Percentiles rank a stretch among this genome's conserved stretches.
phyloP scores from a whole-genome alignment of 2,888 invertebrate species.

The Ophraella communa region DNA sequence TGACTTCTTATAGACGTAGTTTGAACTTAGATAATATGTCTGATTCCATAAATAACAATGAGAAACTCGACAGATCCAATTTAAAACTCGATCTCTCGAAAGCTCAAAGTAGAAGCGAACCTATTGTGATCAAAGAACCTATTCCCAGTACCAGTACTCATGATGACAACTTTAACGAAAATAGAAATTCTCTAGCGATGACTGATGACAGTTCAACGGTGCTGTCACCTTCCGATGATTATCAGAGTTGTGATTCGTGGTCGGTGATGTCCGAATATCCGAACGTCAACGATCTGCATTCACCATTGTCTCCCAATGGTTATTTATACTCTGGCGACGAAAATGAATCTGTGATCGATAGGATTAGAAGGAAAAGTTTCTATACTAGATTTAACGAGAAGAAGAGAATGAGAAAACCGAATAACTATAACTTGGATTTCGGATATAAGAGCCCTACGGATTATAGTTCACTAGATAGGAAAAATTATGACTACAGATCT shows the following conservation, averaged over 20 bases:
- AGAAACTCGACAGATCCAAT: slow-evolving; percentile 58
- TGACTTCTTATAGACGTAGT: slow-evolving; percentile 55
- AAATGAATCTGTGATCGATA: slow-evolving; percentile 77
- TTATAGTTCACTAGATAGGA: slow-evolving; percentile 53
- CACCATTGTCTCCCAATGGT: slow-evolving; percentile 59
- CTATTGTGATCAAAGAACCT: slow-evolving; percentile 22
- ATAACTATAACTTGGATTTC: slow-evolving; percentile 60
- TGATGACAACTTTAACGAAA: slow-evolving; percentile 33
- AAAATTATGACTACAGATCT: slow-evolving; percentile 46
- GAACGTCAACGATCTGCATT: slow-evolving; percentile 44
- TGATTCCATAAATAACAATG: slow-evolving; percentile 41
- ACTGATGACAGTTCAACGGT: slow-evolving; percentile 60
- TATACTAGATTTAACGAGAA: slow-evolving; percentile 88
- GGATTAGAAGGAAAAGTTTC: slow-evolving; percentile 88
- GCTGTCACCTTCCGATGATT: slow-evolving; percentile 69
- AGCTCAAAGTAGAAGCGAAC: slow-evolving; percentile 37
- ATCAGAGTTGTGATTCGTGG: slow-evolving; percentile 67
- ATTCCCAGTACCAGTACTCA: slow-evolving; percentile 36
- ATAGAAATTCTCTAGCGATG: slow-evolving; percentile 39
- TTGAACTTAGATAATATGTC: slow-evolving; percentile 53
- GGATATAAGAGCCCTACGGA: slow-evolving; percentile 36
- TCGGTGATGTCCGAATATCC: slow-evolving; percentile 68
- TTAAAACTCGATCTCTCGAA: slow-evolving; percentile 70
- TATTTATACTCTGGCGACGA: slow-evolving; percentile 59
- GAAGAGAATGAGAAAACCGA: slow-evolving; percentile 73